Conservation (phyloP, 2,113 vertebrate genomes). For the Lepus americanus region DNA sequence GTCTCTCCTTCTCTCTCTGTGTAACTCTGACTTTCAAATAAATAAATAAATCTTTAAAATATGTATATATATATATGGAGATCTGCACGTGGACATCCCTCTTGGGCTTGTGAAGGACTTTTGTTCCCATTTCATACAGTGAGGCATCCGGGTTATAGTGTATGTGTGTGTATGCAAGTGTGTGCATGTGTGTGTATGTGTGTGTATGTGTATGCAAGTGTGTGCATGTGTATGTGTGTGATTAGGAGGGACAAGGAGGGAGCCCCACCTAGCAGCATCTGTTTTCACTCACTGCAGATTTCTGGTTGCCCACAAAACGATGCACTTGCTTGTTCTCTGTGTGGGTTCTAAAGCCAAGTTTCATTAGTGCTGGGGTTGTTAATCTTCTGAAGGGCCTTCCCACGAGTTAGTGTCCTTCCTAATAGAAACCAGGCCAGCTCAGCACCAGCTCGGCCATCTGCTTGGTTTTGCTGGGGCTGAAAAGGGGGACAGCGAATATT, state of each 20-base stretch:
- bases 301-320: constrained; percentile 81
- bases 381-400: background rate
- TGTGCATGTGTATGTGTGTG: background rate
- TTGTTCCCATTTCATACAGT: background rate
- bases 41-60: too few species aligned
- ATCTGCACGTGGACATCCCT: fast-evolving
- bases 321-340: constrained; percentile 76
- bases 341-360: constrained; percentile 46
- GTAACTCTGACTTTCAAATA: too few species aligned
- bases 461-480: background rate
- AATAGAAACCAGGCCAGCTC: background rate
- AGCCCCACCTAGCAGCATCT: constrained; percentile 68
- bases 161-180: background rate
- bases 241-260: constrained; percentile 39
- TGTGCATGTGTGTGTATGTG: fast-evolving
- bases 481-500: too few species aligned
- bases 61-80: too few species aligned
- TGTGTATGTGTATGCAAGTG: background rate
- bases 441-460: background rate
- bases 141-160: background rate
- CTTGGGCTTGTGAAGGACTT: too few species aligned
- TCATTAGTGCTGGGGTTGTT: constrained; percentile 2
- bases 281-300: constrained; percentile 83
- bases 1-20: too few species aligned
- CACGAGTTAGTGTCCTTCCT: background rate